Percentiles rank a stretch among this genome's conserved stretches.
Conservation (phyloP, 2,888 invertebrate species). For the Teleogryllus oceanicus region DNA sequence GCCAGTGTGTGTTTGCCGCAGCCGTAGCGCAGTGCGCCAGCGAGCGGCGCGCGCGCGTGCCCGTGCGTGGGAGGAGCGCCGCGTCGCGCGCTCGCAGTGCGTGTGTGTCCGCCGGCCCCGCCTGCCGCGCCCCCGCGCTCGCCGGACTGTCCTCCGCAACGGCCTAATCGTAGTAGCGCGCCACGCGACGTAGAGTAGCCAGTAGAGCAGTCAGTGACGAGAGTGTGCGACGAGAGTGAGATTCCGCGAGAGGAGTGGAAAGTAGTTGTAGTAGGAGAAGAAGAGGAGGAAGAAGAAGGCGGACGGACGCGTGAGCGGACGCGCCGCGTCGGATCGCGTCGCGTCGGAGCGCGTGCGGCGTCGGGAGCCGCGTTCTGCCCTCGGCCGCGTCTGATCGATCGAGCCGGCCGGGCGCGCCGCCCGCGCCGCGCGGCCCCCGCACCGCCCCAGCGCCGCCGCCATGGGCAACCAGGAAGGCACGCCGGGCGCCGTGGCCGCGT, state of each 20-base stretch:
- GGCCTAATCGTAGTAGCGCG: too few relatives aligned
- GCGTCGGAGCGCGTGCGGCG: not conserved
- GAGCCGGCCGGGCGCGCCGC: not conserved
- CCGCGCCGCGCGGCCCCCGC: not conserved
- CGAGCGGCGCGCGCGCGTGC: not conserved
- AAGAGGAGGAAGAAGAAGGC: too few relatives aligned
- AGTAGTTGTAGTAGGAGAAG: too few relatives aligned
- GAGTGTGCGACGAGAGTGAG: too few relatives aligned
- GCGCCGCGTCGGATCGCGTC: too few relatives aligned
- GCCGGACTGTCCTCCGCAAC: not conserved
- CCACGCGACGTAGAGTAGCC: too few relatives aligned
- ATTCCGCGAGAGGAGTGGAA: too few relatives aligned
- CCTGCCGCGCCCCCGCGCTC: not conserved
- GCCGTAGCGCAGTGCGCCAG: not conserved
- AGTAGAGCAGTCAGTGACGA: too few relatives aligned
- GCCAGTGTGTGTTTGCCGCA: not conserved
- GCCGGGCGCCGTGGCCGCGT: not conserved
- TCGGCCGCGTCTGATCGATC: not conserved
- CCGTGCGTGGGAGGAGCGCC: not conserved
- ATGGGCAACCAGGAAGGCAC: not conserved
- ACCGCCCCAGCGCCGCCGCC: not conserved
- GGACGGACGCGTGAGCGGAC: too few relatives aligned
- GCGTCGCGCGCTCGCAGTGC: not conserved
- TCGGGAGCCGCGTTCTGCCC: not conserved
- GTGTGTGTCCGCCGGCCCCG: not conserved